Conservation (phyloP, 2,797 vertebrate genomes). For the Anguilla obscura region DNA sequence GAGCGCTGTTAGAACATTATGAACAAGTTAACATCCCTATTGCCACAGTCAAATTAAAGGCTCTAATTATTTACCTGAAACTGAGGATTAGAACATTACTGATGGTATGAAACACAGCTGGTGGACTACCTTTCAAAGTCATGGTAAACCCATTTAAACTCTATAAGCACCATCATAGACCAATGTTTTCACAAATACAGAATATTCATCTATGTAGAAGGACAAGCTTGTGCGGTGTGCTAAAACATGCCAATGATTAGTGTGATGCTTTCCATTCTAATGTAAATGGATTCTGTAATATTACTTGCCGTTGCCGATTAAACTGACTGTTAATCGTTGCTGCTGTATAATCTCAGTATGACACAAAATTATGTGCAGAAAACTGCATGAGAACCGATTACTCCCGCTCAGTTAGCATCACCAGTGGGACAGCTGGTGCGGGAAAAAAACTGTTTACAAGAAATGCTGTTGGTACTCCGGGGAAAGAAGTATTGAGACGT, state of each 20-base stretch:
- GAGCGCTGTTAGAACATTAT: too few relatives aligned
- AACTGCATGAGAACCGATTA: background rate
- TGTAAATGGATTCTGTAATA: background rate
- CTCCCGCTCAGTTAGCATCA: background rate
- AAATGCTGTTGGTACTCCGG: background rate
- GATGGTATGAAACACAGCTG: too few relatives aligned
- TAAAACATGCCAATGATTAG: background rate
- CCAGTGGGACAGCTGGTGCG: background rate
- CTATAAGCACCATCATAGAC: too few relatives aligned
- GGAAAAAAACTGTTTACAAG: background rate
- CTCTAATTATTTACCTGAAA: too few relatives aligned
- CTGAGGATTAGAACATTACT: too few relatives aligned
- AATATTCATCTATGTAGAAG: background rate
- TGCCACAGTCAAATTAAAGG: too few relatives aligned
- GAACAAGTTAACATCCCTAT: too few relatives aligned
- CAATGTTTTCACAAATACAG: background rate
- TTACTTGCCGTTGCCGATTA: background rate
- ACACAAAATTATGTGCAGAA: too few relatives aligned
- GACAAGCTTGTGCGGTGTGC: background rate
- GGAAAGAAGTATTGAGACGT: too few relatives aligned
- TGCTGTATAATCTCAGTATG: too few relatives aligned
- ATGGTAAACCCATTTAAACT: too few relatives aligned
- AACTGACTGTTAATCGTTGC: too few relatives aligned
- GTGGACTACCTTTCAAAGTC: background rate
- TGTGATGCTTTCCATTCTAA: background rate